Evolutionary conservation across 2,888 invertebrate species (phyloP).

Genomic region (Pandemis heparana): DNA sequence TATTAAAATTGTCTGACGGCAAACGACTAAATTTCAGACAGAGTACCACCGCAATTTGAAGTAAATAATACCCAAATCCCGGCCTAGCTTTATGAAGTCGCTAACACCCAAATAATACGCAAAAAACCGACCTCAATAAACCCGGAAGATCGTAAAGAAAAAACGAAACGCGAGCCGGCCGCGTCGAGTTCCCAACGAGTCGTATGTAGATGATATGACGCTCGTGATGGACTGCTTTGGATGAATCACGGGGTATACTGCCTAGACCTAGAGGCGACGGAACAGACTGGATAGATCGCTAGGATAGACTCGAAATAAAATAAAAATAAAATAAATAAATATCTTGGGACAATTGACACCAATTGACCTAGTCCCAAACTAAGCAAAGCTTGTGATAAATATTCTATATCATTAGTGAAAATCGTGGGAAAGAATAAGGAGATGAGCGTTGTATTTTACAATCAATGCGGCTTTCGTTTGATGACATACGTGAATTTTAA

Average conservation of each 20-base stretch:
- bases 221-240: conserved; percentile 31
- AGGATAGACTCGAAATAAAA: neutral
- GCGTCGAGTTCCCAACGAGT: conserved; percentile 4
- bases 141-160: conserved; percentile 38
- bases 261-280: conserved; percentile 6
- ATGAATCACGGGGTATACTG: conserved; percentile 17
- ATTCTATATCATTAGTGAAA: too few species aligned
- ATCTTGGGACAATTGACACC: too few species aligned
- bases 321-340: too few species aligned
- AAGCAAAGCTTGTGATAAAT: too few species aligned
- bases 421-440: too few species aligned
- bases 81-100: neutral
- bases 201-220: conserved; percentile 32
- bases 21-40: neutral
- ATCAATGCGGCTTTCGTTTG: neutral
- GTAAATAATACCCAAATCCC: neutral
- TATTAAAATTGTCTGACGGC: neutral
- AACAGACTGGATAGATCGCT: neutral
- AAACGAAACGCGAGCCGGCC: conserved; percentile 32
- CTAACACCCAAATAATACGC: conserved; percentile 24
- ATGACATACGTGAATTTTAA: neutral
- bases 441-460: too few species aligned
- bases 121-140: conserved; percentile 15
- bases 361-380: too few species aligned
- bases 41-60: neutral